Base-by-base conservation (phyloP, 1,140 invertebrate species). In the Eupeodes corollae region DNA sequence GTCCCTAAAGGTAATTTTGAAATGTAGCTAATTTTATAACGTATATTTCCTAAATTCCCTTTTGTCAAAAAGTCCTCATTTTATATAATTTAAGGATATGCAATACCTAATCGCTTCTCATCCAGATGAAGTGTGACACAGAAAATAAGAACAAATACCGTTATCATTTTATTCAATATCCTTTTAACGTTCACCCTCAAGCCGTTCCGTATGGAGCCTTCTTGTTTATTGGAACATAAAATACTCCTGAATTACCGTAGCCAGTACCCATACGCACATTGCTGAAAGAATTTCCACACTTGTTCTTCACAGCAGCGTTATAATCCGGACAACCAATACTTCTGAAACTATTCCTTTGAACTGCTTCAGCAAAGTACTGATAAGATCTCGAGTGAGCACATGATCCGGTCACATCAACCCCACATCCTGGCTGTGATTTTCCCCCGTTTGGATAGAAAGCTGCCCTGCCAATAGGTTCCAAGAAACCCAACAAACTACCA, bases 361-460 rank as follows among this genome's bases (percentile, higher is more conserved):
- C 44, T 13, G 54, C 50, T 52, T 68, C 61, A 9, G 48, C 55
- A 16, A 59, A 63, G 46, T 59, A 64, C n/a, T 48, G 46, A 6
- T 50, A 47, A 2, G 61, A 56, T 13, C 55, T 51, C 5, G 19
- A 31, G 40, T 68, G 66, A 33, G 71, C 54, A 41, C 73, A 75
- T 2, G 41, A 14, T 0, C 61, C 63, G 2, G 43, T 40, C 2
- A 61, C 6, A 44, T 63, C 53, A 0, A 51, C 0, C 6, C 79
- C 50, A 42, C 76, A 82, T 10, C 77, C 78, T 5, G 75, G 73
- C 57, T 82, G 79, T 0, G 46, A 30, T 8, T 42, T 44, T 9
- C 73, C 74, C 3, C 75, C 73, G 52, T 79, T 78, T 2, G 73
- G 73, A 50, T 68, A 75, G 49, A 76, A 80, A 52, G 79, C 77